phyloP scores from a whole-genome alignment of 2,797 vertebrate species.

The Austrolebias charrua region DNA sequence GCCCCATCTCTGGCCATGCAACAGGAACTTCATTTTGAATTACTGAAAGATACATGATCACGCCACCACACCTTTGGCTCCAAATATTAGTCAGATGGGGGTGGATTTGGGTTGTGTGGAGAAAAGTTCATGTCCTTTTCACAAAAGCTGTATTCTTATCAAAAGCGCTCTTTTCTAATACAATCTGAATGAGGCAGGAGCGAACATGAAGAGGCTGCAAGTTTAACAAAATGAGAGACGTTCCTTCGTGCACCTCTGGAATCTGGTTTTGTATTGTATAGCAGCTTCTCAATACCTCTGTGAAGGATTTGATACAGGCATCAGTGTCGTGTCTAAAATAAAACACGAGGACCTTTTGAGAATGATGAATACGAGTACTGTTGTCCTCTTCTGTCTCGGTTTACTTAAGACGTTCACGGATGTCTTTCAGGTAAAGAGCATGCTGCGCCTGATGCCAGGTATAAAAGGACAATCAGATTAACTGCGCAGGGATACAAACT shows the following conservation, averaged over 20 bases:
- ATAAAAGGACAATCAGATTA: conserved; percentile 43
- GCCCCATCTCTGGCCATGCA: background rate
- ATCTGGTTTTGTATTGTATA: conserved; percentile 7
- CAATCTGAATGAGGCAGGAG: conserved; percentile 33
- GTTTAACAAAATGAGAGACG: conserved; percentile 27
- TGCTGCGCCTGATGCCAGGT: conserved; percentile 13
- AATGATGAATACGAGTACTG: conserved; percentile 9
- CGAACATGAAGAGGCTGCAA: conserved; percentile 35
- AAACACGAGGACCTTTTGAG: background rate
- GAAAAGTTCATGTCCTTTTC: conserved; percentile 14
- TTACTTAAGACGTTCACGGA: conserved; percentile 26
- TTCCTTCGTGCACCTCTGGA: conserved; percentile 29
- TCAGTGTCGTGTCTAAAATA: conserved; percentile 14
- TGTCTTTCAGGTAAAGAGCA: conserved; percentile 15
- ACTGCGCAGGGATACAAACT: conserved; percentile 47
- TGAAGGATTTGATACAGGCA: conserved; percentile 22
- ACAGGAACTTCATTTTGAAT: background rate
- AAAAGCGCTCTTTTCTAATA: conserved; percentile 21
- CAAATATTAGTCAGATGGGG: background rate
- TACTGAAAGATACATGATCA: conserved; percentile 9
- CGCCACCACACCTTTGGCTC: background rate
- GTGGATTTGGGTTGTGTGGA: background rate
- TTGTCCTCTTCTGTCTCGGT: conserved; percentile 24
- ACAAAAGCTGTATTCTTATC: conserved; percentile 25
- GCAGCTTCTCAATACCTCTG: conserved; percentile 12